Conservation (phyloP, 2,113 vertebrate species). For the Scatophagus argus region DNA sequence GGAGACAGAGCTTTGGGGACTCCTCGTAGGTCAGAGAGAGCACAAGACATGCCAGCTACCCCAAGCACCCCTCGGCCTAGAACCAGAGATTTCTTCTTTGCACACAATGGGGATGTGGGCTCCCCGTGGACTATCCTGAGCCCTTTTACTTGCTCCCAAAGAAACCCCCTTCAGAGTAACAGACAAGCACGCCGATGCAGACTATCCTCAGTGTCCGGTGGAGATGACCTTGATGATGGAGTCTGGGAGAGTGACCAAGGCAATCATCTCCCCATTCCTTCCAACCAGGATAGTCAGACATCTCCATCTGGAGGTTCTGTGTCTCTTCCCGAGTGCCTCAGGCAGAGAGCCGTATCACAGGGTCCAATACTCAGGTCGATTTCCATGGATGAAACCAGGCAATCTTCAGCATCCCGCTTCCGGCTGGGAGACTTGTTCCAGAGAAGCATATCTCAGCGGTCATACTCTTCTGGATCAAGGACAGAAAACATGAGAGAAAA, state of each 20-base stretch:
- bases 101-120: conserved; percentile 50
- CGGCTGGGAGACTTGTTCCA: conserved; percentile 75
- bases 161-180: background rate
- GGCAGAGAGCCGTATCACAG: conserved; percentile 20
- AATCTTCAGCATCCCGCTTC: conserved; percentile 41
- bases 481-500: conserved; percentile 12
- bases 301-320: conserved; percentile 11
- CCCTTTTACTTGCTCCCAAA: conserved; percentile 58
- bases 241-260: conserved; percentile 54
- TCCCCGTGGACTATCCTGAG: conserved; percentile 84
- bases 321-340: conserved; percentile 56
- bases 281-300: background rate
- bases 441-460: conserved; percentile 51
- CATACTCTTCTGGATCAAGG: conserved; percentile 58
- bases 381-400: conserved; percentile 64
- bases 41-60: conserved; percentile 23
- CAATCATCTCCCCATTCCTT: background rate
- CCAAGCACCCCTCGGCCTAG: conserved; percentile 58
- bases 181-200: conserved; percentile 17
- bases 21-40: background rate
- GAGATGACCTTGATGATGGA: conserved; percentile 57
- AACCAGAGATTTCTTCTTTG: conserved; percentile 71
- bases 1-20: conserved; percentile 30
- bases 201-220: conserved; percentile 11
- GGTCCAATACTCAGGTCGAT: conserved; percentile 50